A percentile compares a stretch with the other conserved stretches of the same genome.
Evolutionary conservation across 2,797 vertebrate species (phyloP).

Genomic region (Anguilla marmorata): DNA sequence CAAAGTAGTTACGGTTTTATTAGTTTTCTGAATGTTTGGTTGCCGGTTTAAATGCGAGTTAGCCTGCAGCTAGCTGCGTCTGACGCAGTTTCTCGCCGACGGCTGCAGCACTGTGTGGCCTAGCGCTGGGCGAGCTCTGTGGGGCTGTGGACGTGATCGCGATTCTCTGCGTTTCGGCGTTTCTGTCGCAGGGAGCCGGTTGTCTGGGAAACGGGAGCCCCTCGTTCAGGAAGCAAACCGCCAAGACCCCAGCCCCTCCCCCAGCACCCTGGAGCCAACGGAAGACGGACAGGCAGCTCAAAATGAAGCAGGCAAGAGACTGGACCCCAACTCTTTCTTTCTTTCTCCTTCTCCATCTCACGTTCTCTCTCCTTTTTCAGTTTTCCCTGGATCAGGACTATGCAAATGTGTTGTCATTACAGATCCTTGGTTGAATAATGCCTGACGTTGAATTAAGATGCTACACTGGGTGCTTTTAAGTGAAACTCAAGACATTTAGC

Average conservation of each 20-base stretch:
- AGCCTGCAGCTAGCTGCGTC: neutral
- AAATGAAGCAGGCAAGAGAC: slow-evolving; percentile 64
- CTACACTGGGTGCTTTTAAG: neutral
- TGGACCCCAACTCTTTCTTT: slow-evolving; percentile 33
- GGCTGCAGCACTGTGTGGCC: neutral
- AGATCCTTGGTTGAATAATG: neutral
- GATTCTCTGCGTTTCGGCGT: neutral
- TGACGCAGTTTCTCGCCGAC: neutral
- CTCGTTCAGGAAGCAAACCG: slow-evolving; percentile 46
- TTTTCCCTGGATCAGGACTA: neutral
- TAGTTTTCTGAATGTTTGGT: neutral
- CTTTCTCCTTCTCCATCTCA: neutral
- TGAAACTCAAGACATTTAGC: neutral
- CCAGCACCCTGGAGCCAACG: slow-evolving; percentile 50
- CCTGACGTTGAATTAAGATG: neutral
- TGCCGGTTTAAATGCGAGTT: neutral
- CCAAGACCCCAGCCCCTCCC: slow-evolving; percentile 38
- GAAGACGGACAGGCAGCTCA: slow-evolving; percentile 50
- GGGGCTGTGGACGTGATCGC: neutral
- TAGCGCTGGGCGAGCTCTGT: neutral
- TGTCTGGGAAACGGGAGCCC: slow-evolving; percentile 48
- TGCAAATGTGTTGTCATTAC: neutral
- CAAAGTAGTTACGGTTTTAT: neutral
- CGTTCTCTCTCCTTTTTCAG: neutral
- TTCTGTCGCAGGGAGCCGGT: slow-evolving; percentile 40